phyloP scores from a whole-genome alignment of 2,113 vertebrate species.

The Ochotona princeps region DNA sequence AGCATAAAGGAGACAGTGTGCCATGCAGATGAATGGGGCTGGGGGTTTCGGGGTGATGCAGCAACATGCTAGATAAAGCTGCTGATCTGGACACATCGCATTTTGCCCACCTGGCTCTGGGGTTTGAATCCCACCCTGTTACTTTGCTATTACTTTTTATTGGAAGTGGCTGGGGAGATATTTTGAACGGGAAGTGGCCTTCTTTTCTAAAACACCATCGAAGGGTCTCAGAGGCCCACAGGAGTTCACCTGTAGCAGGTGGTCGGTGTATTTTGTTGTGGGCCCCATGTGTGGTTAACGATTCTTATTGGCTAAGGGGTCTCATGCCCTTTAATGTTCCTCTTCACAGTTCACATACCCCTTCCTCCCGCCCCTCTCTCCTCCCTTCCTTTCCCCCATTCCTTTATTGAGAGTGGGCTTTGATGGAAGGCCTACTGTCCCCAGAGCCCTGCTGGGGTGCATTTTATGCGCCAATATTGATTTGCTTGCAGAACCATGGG shows the following conservation, averaged over 20 bases:
- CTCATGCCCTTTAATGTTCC: not conserved
- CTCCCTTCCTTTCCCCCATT: not conserved
- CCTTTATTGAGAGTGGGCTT: not conserved
- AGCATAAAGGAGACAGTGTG: conserved; percentile 48
- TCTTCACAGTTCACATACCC: too few species aligned
- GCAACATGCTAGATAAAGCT: too few species aligned
- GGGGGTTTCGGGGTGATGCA: not conserved
- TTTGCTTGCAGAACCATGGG: not conserved
- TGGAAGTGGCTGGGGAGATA: not conserved
- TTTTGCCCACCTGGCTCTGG: not conserved
- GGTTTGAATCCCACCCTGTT: not conserved
- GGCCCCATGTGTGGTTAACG: not conserved
- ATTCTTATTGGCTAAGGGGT: not conserved
- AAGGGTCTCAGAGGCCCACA: not conserved
- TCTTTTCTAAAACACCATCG: not conserved
- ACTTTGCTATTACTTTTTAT: not conserved
- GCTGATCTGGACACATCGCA: not conserved
- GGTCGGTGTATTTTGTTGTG: not conserved
- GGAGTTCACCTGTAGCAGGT: not conserved
- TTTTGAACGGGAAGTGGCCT: conserved; percentile 9
- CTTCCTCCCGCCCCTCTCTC: fast-evolving
- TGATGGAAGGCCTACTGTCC: not conserved
- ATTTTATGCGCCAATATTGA: not conserved
- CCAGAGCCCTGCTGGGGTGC: not conserved
- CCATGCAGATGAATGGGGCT: conserved; percentile 3